These are phyloP conservation scores for Asteroscopus sphinx DNA, from an alignment of 2,888 invertebrate genomes.

Conservation along the genomic window DNA sequence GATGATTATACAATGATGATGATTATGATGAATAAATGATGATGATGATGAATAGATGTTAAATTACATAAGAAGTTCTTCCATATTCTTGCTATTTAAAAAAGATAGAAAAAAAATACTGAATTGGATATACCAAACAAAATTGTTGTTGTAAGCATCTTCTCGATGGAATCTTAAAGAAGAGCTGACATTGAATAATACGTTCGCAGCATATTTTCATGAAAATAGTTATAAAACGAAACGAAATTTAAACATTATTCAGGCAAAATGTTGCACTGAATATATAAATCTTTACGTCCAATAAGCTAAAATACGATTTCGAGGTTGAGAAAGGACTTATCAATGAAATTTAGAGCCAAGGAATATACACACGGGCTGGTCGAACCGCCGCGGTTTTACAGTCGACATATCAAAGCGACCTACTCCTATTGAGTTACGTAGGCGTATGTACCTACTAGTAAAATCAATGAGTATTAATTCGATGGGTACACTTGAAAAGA, in stretches of 20 bases:
- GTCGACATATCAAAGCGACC: slow-evolving; percentile 18
- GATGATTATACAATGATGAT: too few species aligned
- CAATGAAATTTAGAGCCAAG: slow-evolving; percentile 53
- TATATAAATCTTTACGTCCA: slow-evolving; percentile 55
- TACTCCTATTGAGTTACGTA: slow-evolving; percentile 11
- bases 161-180: slow-evolving; percentile 30
- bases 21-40: too few species aligned
- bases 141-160: slow-evolving; percentile 16
- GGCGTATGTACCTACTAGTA: neutral
- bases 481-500: slow-evolving; percentile 1
- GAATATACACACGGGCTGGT: slow-evolving; percentile 8
- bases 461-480: slow-evolving; percentile 21
- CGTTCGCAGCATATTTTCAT: slow-evolving; percentile 32
- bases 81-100: too few species aligned
- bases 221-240: slow-evolving; percentile 34
- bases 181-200: slow-evolving; percentile 51
- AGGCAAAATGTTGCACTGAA: slow-evolving; percentile 15
- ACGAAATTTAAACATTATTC: slow-evolving; percentile 41
- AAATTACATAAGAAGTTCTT: too few species aligned
- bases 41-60: too few species aligned
- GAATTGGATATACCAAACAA: slow-evolving; percentile 17
- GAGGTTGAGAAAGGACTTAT: slow-evolving; percentile 52
- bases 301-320: slow-evolving; percentile 55
- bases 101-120: too few species aligned
- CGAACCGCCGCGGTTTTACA: slow-evolving; percentile 23